phyloP scores from a whole-genome alignment of 1,140 invertebrate genomes.

The Choristoneura fumiferana region DNA sequence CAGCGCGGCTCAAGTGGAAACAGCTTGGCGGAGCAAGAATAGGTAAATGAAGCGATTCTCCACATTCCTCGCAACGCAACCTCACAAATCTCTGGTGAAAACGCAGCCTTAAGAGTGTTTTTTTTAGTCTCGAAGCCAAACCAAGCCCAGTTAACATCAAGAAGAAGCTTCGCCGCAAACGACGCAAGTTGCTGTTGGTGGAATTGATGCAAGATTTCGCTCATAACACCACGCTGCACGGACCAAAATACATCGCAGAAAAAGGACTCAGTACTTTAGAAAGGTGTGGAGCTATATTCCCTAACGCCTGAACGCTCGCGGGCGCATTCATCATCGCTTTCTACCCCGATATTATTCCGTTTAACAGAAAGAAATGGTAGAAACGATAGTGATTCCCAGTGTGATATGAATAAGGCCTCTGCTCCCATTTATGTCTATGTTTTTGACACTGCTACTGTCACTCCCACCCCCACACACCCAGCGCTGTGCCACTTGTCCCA shows the following conservation, averaged over 20 bases:
- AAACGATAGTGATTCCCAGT: background rate
- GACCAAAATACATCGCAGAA: conserved; percentile 1
- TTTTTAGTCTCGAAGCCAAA: background rate
- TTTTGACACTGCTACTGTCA: too few relatives aligned
- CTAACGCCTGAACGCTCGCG: background rate
- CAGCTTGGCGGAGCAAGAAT: too few relatives aligned
- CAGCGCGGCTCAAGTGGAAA: too few relatives aligned
- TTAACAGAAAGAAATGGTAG: background rate
- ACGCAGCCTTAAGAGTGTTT: too few relatives aligned
- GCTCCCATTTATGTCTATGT: background rate
- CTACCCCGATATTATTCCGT: background rate
- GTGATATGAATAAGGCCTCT: background rate
- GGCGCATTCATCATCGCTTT: background rate
- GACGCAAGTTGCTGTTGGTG: background rate
- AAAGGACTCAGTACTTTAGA: background rate
- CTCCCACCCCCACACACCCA: too few relatives aligned
- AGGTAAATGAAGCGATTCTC: too few relatives aligned
- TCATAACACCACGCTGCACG: background rate
- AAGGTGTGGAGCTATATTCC: too few relatives aligned
- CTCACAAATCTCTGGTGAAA: too few relatives aligned
- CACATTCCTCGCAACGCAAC: too few relatives aligned
- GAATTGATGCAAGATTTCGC: background rate
- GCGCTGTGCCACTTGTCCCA: too few relatives aligned
- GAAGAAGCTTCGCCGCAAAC: background rate
- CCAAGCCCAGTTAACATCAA: background rate